Conservation (phyloP, 1,140 invertebrate species). For the Xylocopa sonorina region DNA sequence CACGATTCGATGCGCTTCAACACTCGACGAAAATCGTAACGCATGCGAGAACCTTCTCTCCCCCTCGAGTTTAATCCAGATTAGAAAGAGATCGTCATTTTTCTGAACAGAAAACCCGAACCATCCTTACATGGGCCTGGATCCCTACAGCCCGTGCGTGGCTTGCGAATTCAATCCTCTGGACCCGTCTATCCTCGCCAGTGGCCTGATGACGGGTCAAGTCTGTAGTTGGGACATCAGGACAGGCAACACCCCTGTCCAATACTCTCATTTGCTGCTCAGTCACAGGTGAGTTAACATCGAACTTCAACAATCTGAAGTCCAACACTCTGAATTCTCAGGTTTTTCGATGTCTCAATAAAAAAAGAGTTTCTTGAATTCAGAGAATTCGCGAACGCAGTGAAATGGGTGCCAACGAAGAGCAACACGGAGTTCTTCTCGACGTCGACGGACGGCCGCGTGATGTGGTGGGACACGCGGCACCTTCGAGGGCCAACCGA, state of each 20-base stretch:
- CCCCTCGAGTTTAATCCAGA: too few species aligned
- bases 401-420: slow-evolving; percentile 92
- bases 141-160: slow-evolving; percentile 87
- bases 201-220: slow-evolving; percentile 94
- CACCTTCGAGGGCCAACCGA: slow-evolving; percentile 92
- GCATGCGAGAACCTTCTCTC: too few species aligned
- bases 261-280: slow-evolving; percentile 72
- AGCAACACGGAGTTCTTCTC: slow-evolving; percentile 94
- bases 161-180: slow-evolving; percentile 96
- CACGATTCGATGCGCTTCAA: too few species aligned
- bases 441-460: slow-evolving; percentile 91
- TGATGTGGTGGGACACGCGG: slow-evolving; percentile 91
- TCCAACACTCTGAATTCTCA: too few species aligned
- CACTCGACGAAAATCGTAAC: too few species aligned
- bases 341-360: too few species aligned
- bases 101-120: too few species aligned
- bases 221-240: slow-evolving; percentile 92
- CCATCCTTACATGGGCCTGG: slow-evolving; percentile 68
- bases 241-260: slow-evolving; percentile 85
- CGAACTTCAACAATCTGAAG: too few species aligned
- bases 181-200: slow-evolving; percentile 92
- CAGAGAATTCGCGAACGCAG: slow-evolving; percentile 86
- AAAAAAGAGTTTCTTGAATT: too few species aligned
- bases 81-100: too few species aligned
- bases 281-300: slow-evolving; percentile 73